These are phyloP conservation scores for Lytechinus pictus DNA, from an alignment of 35 echinoderm and acorn worm genomes.

Conservation along the genomic window DNA sequence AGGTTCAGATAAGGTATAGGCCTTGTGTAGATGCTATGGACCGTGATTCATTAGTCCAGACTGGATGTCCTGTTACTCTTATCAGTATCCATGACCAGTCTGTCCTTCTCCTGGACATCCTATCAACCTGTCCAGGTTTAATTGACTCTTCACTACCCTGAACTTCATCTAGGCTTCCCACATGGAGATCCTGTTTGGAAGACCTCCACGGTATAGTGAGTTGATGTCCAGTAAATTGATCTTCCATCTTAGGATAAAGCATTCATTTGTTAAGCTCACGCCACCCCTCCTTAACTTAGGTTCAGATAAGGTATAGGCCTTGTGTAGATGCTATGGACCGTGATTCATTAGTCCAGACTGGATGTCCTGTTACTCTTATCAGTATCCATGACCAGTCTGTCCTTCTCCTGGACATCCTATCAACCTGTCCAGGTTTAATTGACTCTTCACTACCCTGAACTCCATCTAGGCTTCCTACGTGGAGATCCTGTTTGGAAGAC, in stretches of 20 bases:
- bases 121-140: neutral
- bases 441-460: neutral
- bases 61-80: conserved; percentile 31
- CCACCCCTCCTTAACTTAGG: neutral
- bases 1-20: too few species aligned
- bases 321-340: neutral
- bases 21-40: neutral
- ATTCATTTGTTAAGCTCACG: neutral
- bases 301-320: neutral
- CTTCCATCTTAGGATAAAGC: neutral
- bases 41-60: conserved; percentile 39
- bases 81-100: neutral
- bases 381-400: neutral
- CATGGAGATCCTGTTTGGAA: neutral
- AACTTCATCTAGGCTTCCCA: neutral
- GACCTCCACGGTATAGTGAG: too few species aligned
- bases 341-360: conserved; percentile 41
- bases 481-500: neutral
- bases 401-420: neutral
- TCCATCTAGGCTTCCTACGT: neutral
- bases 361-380: conserved; percentile 30
- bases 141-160: neutral
- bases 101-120: neutral
- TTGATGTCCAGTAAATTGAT: too few species aligned
- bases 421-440: conserved; percentile 4